These are phyloP conservation scores for Penaeus japonicus DNA, from an alignment of 1,140 invertebrate species.

Conservation along the genomic window DNA sequence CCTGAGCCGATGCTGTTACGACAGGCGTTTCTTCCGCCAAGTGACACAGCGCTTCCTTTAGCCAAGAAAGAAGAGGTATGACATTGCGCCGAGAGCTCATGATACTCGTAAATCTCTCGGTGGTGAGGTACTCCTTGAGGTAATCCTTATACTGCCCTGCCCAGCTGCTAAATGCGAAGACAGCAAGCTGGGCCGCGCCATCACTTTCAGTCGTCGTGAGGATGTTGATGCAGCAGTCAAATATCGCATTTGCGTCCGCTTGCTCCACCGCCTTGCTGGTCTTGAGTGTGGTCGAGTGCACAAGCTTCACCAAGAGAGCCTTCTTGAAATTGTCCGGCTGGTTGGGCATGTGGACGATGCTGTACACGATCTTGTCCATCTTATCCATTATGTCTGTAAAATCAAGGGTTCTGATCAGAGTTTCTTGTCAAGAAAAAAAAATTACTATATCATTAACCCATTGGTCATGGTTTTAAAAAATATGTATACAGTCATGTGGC, in stretches of 20 bases:
- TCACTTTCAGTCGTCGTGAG: slow-evolving; percentile 25
- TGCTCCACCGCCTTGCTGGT: slow-evolving; percentile 3
- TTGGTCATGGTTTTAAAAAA: too few species aligned
- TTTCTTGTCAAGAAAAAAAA: too few species aligned
- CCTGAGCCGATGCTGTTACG: slow-evolving; percentile 3
- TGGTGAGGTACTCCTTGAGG: slow-evolving; percentile 28
- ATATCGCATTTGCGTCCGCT: slow-evolving; percentile 23
- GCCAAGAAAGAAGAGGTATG: background rate
- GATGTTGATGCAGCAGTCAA: slow-evolving; percentile 34
- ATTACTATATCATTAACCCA: too few species aligned
- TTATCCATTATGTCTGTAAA: slow-evolving; percentile 46
- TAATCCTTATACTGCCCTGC: slow-evolving; percentile 23
- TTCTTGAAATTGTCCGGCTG: slow-evolving; percentile 33
- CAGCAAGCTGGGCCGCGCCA: slow-evolving; percentile 28
- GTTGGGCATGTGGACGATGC: slow-evolving; percentile 44
- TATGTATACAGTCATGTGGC: too few species aligned
- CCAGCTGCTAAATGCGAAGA: slow-evolving; percentile 43
- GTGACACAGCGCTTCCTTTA: slow-evolving; percentile 32
- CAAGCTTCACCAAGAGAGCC: slow-evolving; percentile 21
- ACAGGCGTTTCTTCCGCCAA: slow-evolving; percentile 18
- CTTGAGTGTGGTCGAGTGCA: slow-evolving; percentile 8
- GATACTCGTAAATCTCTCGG: background rate
- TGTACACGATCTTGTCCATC: slow-evolving; percentile 40
- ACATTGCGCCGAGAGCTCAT: background rate
- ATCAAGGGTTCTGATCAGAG: too few species aligned